Percentiles rank a stretch among this genome's conserved stretches.
Evolutionary conservation across 2,888 invertebrate genomes (phyloP).

Genomic region (Ellobium chinense): DNA sequence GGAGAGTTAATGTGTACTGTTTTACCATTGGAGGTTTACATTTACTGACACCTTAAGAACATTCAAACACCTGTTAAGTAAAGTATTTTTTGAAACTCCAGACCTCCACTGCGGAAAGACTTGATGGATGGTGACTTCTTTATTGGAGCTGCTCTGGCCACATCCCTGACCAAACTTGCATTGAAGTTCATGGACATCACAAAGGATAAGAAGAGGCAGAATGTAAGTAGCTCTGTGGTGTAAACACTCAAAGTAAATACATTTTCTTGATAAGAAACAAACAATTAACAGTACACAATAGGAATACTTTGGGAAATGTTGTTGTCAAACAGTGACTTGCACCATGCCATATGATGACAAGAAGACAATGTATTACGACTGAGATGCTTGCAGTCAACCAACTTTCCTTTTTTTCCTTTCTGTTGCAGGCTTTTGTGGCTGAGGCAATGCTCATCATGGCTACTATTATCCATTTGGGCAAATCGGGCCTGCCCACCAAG

Average conservation of each 20-base stretch:
- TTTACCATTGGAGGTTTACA: too few species aligned
- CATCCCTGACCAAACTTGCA: slow-evolving; percentile 94
- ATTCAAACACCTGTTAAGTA: too few species aligned
- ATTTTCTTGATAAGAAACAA: too few species aligned
- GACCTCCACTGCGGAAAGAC: slow-evolving; percentile 91
- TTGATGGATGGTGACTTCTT: slow-evolving; percentile 97
- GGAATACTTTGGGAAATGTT: too few species aligned
- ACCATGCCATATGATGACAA: too few species aligned
- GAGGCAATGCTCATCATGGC: slow-evolving; percentile 91
- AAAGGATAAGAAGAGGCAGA: slow-evolving; percentile 75
- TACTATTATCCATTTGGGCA: slow-evolving; percentile 91
- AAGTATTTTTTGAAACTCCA: too few species aligned
- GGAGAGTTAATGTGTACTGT: too few species aligned
- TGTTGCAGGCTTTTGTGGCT: slow-evolving; percentile 80
- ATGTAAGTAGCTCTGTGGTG: slow-evolving; percentile 76
- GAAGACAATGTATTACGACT: too few species aligned
- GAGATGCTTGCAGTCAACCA: neutral
- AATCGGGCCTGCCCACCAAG: slow-evolving; percentile 82
- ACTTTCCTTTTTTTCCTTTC: neutral
- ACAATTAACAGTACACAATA: too few species aligned
- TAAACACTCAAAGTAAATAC: too few species aligned
- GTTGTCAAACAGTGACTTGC: too few species aligned
- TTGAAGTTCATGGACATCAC: slow-evolving; percentile 83
- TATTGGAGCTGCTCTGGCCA: slow-evolving; percentile 94
- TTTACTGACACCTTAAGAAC: too few species aligned